Evolutionary conservation across 2,113 vertebrate genomes (phyloP).

Genomic region (Pavo muticus): DNA sequence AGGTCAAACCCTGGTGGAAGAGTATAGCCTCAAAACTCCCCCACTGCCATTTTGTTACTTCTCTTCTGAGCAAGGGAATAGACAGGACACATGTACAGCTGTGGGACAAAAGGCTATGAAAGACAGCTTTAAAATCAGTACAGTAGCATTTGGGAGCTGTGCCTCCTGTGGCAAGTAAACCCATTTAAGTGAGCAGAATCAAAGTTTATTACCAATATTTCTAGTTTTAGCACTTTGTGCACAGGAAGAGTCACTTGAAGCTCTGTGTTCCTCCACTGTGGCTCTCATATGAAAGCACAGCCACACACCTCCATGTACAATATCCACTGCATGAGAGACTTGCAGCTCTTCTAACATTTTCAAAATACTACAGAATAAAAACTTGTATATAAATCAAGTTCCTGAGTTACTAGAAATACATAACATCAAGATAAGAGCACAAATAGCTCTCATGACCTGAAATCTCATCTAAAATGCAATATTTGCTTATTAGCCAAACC

Average conservation of each 20-base stretch:
- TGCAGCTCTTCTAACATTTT: not conserved
- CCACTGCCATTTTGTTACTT: not conserved
- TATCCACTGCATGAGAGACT: not conserved
- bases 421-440: not conserved
- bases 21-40: not conserved
- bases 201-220: not conserved
- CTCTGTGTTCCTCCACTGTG: not conserved
- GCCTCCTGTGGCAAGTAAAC: not conserved
- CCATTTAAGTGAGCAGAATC: not conserved
- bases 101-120: not conserved
- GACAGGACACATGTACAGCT: rapidly evolving
- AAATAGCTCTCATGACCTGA: not conserved
- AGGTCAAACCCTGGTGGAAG: not conserved
- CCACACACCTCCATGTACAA: not conserved
- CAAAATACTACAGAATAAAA: not conserved
- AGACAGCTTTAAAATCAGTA: not conserved
- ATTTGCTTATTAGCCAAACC: not conserved
- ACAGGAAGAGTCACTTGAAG: not conserved
- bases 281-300: not conserved
- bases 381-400: not conserved
- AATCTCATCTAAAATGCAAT: not conserved
- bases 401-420: not conserved
- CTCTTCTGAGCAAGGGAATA: not conserved
- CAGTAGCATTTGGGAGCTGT: not conserved
- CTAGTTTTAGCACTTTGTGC: not conserved